Evolutionary conservation across 1,140 invertebrate species (phyloP).

Genomic region (Caenorhabditis elegans): WBcel235 BX284603.4:13021501-13022000

Average conservation of each 20-base stretch:
- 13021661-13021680: slow-evolving; percentile 53
- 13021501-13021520: no score
- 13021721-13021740: slow-evolving; percentile 66
- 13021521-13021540: background rate
- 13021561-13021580: slow-evolving; percentile 27
- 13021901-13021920: slow-evolving; percentile 46
- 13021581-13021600: background rate
- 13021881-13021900: slow-evolving; percentile 47
- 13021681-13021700: slow-evolving; percentile 66
- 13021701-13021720: slow-evolving; percentile 62
- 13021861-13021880: slow-evolving; percentile 54
- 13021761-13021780: slow-evolving; percentile 68
- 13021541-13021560: background rate
- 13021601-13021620: background rate
- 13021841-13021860: slow-evolving; percentile 48
- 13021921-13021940: no score
- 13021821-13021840: slow-evolving; percentile 44
- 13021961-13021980: slow-evolving; percentile 1
- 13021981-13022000: background rate
- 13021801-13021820: slow-evolving; percentile 37
- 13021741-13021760: slow-evolving; percentile 67
- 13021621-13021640: background rate
- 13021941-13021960: background rate
- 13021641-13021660: background rate
- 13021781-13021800: slow-evolving; percentile 61